Conservation (phyloP, 1,140 invertebrate genomes). For the Episyrphus balteatus region DNA sequence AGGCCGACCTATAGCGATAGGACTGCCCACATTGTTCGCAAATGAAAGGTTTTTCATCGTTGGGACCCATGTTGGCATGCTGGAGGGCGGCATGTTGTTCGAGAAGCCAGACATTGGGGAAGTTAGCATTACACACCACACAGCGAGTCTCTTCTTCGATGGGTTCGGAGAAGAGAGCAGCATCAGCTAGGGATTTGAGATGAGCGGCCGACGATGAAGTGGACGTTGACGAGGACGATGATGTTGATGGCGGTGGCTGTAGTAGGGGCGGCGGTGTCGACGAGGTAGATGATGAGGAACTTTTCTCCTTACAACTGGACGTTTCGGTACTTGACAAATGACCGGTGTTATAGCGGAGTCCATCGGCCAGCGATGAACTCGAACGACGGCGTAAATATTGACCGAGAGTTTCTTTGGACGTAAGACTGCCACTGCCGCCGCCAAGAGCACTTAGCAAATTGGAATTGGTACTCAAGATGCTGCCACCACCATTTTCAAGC, state of each 20-base stretch:
- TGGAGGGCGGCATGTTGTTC: constrained; percentile 70
- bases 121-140: constrained; percentile 66
- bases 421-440: too few relatives aligned
- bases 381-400: constrained; percentile 18
- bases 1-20: constrained; percentile 77
- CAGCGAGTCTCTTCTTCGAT: constrained; percentile 43
- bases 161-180: constrained; percentile 27
- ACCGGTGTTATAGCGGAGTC: not conserved
- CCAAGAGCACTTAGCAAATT: not conserved
- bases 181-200: not conserved
- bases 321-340: constrained; percentile 18
- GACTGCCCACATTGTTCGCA: constrained; percentile 84
- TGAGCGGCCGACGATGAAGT: constrained; percentile 19
- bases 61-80: constrained; percentile 47
- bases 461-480: not conserved
- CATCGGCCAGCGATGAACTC: constrained; percentile 1
- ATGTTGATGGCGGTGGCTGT: constrained; percentile 17
- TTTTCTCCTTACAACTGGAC: constrained; percentile 33
- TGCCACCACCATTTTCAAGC: not conserved
- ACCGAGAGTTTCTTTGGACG: not conserved
- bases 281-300: constrained; percentile 35
- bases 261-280: constrained; percentile 26
- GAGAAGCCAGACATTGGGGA: constrained; percentile 68
- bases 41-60: constrained; percentile 79
- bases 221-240: constrained; percentile 28